Conservation (phyloP, 2,888 invertebrate species). For the Lasioglossum vierecki region DNA sequence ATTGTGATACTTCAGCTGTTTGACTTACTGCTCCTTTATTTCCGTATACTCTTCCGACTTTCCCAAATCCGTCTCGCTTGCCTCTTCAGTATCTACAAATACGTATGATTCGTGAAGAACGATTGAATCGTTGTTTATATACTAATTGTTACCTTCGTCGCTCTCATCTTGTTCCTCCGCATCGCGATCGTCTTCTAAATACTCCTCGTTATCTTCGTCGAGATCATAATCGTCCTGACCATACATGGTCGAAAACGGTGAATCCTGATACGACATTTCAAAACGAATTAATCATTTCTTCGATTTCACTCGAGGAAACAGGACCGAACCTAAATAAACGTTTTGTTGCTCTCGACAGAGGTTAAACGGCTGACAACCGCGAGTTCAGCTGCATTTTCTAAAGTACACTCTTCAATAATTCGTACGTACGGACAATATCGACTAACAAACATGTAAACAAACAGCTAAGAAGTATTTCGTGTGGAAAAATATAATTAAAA, state of each 20-base stretch:
- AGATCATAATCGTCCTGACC: slow-evolving; percentile 89
- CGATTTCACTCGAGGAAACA: background rate
- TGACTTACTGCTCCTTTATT: slow-evolving; percentile 93
- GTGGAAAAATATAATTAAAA: background rate
- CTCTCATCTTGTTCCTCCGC: slow-evolving; percentile 87
- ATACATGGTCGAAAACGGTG: slow-evolving; percentile 88
- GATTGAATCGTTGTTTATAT: background rate
- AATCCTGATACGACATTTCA: slow-evolving; percentile 88
- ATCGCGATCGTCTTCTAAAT: slow-evolving; percentile 88
- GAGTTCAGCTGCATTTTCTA: background rate
- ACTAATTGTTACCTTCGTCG: slow-evolving; percentile 85
- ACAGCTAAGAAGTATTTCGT: background rate
- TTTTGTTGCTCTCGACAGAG: background rate
- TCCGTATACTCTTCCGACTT: slow-evolving; percentile 92
- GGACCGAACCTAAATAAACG: background rate
- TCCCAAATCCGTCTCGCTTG: slow-evolving; percentile 97
- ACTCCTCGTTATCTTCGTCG: slow-evolving; percentile 90
- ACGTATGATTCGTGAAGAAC: slow-evolving; percentile 54
- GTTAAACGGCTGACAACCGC: slow-evolving; percentile 11
- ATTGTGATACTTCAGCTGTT: background rate
- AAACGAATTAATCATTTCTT: slow-evolving; percentile 28
- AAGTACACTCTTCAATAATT: background rate
- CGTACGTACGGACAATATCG: background rate
- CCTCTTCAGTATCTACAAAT: slow-evolving; percentile 95
- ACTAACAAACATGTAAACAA: background rate